phyloP scores from a whole-genome alignment of 2,888 invertebrate genomes.

The Listrodromus nycthemerus region DNA sequence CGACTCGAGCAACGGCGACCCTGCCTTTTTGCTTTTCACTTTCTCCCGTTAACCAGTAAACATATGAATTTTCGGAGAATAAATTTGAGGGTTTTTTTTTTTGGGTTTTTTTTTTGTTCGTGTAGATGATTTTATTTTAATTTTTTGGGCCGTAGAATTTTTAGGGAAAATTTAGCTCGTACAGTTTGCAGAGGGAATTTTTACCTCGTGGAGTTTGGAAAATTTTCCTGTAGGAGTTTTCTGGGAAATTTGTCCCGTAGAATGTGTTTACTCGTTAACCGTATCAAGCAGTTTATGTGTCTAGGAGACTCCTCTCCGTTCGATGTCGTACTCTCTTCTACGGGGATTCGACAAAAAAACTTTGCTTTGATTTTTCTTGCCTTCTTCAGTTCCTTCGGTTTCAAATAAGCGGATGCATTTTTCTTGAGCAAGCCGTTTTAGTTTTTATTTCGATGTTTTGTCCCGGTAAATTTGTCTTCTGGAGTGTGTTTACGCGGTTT shows the following conservation, averaged over 20 bases:
- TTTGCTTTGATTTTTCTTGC: neutral
- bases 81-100: neutral
- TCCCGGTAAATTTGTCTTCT: neutral
- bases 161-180: neutral
- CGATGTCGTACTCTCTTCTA: constrained; percentile 66
- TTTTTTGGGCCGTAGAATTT: neutral
- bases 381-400: constrained; percentile 63
- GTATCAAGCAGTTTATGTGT: constrained; percentile 82
- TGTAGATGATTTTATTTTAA: neutral
- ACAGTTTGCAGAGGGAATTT: neutral
- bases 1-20: constrained; percentile 25
- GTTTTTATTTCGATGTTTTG: neutral
- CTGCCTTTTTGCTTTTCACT: constrained; percentile 46
- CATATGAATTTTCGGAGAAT: constrained; percentile 3
- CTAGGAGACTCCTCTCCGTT: constrained; percentile 61
- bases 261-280: constrained; percentile 84
- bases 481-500: constrained; percentile 81
- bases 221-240: too few species aligned
- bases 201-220: too few species aligned
- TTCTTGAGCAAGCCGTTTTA: neutral
- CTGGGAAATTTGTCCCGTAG: constrained; percentile 75
- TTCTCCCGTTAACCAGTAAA: constrained; percentile 33
- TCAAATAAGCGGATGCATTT: neutral
- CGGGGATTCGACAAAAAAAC: constrained; percentile 21
- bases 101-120: neutral